phyloP scores from a whole-genome alignment of 1,140 invertebrate genomes.

The Berghia stephanieae region DNA sequence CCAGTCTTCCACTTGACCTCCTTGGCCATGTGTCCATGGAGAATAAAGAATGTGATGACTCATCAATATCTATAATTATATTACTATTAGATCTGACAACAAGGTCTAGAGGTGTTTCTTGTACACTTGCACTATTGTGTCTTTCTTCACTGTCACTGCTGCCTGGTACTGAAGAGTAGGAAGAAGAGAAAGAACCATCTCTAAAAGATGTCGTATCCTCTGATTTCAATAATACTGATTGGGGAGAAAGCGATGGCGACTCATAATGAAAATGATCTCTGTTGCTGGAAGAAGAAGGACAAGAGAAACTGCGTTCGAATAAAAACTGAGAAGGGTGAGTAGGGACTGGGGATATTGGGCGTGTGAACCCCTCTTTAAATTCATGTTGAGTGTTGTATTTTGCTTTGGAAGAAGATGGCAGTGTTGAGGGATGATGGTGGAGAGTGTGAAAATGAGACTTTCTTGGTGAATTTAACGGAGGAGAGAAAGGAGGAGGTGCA shows the following conservation, averaged over 20 bases:
- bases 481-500: too few species aligned
- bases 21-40: conserved; percentile 16
- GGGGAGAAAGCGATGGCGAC: not conserved
- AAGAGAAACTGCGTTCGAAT: conserved; percentile 25
- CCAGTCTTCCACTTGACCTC: not conserved
- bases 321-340: not conserved
- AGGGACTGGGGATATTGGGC: not conserved
- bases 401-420: not conserved
- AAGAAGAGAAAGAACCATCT: not conserved
- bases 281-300: not conserved
- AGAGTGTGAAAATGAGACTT: too few species aligned
- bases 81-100: not conserved
- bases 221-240: not conserved
- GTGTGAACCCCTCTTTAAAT: not conserved
- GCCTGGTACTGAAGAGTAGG: not conserved
- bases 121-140: not conserved
- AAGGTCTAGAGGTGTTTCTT: not conserved
- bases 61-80: not conserved
- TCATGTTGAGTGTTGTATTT: not conserved
- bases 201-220: too few species aligned
- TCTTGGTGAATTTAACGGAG: too few species aligned
- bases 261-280: not conserved
- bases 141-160: not conserved
- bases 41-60: not conserved
- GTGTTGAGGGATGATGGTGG: too few species aligned